Evolutionary conservation across 30 jellyfish, hydroid and myxozoan species (phyloP).

Genomic region (Turritopsis dohrnii): DNA sequence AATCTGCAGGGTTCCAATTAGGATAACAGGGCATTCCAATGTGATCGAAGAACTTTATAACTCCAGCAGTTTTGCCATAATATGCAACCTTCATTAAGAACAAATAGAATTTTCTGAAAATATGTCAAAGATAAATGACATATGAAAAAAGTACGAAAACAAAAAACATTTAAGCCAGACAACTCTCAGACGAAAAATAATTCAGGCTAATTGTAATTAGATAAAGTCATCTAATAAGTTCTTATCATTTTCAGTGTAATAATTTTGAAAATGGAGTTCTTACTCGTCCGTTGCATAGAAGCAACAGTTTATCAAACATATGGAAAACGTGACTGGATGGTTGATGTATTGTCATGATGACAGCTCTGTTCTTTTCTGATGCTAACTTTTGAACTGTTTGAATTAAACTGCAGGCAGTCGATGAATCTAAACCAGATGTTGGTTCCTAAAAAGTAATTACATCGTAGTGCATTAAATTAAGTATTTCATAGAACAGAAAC

Average conservation of each 20-base stretch:
- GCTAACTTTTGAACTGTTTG: conserved; percentile 38
- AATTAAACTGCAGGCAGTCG: conserved; percentile 42
- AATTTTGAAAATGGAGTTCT: background rate
- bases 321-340: conserved; percentile 61
- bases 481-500: no score
- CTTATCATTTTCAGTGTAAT: no score
- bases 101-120: background rate
- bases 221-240: no score
- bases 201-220: no score
- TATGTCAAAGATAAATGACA: no score
- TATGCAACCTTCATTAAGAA: conserved; percentile 27
- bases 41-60: conserved; percentile 34
- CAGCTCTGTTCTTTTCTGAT: conserved; percentile 26
- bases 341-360: conserved; percentile 47
- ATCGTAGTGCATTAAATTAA: no score
- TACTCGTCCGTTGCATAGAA: conserved; percentile 43
- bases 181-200: no score
- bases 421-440: conserved; percentile 58
- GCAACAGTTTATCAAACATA: conserved; percentile 52
- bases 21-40: conserved; percentile 58
- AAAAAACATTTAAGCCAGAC: no score
- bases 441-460: conserved; percentile 63
- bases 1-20: conserved; percentile 74
- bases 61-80: conserved; percentile 44
- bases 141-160: no score